These are phyloP conservation scores for Oreotragus oreotragus DNA, from an alignment of 2,113 vertebrate genomes.

Conservation along the genomic window DNA sequence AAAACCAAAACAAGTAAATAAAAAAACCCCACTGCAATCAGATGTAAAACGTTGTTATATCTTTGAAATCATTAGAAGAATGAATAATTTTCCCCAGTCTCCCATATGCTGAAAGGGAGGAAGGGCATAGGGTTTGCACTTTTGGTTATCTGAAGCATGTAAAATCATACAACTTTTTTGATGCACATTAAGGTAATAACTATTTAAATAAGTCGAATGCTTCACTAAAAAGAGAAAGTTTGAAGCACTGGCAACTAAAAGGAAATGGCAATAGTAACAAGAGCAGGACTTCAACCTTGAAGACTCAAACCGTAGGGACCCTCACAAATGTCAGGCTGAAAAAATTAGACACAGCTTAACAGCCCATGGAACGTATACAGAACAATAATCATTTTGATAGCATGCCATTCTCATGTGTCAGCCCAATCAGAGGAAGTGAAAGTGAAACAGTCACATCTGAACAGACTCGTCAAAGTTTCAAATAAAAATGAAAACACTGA, in stretches of 20 bases:
- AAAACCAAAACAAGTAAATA: background rate
- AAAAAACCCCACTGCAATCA: background rate
- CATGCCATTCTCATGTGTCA: background rate
- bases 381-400: background rate
- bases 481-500: background rate
- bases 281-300: conserved; percentile 30
- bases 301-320: background rate
- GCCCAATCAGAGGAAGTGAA: background rate
- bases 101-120: background rate
- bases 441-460: background rate
- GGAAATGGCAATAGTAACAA: conserved; percentile 45
- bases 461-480: background rate
- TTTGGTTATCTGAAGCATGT: conserved; percentile 21
- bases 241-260: conserved; percentile 11
- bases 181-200: conserved; percentile 48
- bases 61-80: background rate
- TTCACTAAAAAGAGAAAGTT: conserved; percentile 37
- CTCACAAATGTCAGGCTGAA: conserved; percentile 38
- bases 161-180: conserved; percentile 34
- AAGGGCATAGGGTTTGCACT: background rate
- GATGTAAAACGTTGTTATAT: background rate
- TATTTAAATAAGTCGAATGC: conserved; percentile 48
- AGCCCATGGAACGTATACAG: background rate
- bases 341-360: background rate
- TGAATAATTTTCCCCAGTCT: background rate